Conservation (phyloP, 1,140 invertebrate species). For the Brachionus manjavacas region DNA sequence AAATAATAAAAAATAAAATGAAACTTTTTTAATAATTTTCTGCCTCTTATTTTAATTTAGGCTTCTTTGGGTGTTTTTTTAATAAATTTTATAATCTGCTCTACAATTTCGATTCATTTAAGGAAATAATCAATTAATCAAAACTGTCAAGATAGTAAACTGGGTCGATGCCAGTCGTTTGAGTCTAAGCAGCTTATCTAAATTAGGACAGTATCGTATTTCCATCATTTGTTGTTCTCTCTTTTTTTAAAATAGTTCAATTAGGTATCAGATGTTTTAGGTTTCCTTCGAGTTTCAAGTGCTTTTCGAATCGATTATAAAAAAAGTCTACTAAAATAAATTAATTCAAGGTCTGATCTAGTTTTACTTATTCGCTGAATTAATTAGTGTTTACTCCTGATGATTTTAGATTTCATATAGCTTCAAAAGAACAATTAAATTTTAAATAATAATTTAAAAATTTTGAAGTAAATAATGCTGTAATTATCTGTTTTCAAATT, state of each 20-base stretch:
- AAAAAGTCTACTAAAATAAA: not conserved
- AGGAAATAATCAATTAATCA: not conserved
- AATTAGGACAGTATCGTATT: not conserved
- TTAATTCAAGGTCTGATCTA: not conserved
- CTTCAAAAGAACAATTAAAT: not conserved
- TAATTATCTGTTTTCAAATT: not conserved
- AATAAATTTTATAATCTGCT: not conserved
- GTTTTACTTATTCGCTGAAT: not conserved
- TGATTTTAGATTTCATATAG: not conserved
- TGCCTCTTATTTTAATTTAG: not conserved
- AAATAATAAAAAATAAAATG: not conserved
- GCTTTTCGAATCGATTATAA: not conserved
- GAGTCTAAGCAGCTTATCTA: not conserved
- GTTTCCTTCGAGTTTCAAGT: not conserved
- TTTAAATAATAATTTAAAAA: not conserved
- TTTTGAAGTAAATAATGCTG: not conserved
- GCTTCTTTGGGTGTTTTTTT: not conserved
- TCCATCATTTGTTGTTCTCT: not conserved
- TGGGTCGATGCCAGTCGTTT: not conserved
- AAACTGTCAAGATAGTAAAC: not conserved
- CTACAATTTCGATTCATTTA: not conserved
- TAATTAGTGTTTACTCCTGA: not conserved
- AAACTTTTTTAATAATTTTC: not conserved
- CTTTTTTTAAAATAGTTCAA: not conserved
- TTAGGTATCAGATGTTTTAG: not conserved